A percentile compares a stretch with the other conserved stretches of the same genome.
These are phyloP conservation scores for Varroa destructor DNA, from an alignment of 1,140 invertebrate species.

Conservation along the genomic window DNA sequence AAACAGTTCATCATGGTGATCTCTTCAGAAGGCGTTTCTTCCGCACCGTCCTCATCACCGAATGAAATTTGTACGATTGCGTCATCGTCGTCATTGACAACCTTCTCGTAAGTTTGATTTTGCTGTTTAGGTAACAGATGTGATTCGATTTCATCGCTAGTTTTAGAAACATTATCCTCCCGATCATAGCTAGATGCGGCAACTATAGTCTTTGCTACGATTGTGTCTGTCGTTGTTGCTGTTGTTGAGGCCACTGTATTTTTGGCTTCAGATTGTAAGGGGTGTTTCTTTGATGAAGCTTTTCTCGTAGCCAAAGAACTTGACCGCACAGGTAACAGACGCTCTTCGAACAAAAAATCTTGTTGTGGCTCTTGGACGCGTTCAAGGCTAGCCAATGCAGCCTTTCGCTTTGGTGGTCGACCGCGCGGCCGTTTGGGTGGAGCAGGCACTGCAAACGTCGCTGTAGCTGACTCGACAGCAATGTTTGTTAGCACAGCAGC, in stretches of 20 bases:
- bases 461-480: neutral
- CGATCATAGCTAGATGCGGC: neutral
- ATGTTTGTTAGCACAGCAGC: neutral
- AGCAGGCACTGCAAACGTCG: neutral
- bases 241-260: neutral
- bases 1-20: slow-evolving; percentile 23
- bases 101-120: too few species aligned
- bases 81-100: too few species aligned
- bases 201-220: too few species aligned
- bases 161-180: neutral
- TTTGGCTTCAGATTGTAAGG: too few species aligned
- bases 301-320: too few species aligned
- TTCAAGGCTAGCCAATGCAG: neutral
- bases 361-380: neutral
- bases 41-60: too few species aligned
- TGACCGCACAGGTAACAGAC: neutral
- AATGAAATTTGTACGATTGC: too few species aligned
- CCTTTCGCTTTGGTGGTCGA: slow-evolving; percentile 10
- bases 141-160: neutral
- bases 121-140: too few species aligned
- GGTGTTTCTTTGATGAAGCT: too few species aligned
- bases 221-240: neutral
- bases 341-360: slow-evolving; percentile 1
- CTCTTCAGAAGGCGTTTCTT: neutral
- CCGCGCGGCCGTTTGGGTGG: too few species aligned